A percentile compares a stretch with the other conserved stretches of the same genome.
Evolutionary conservation across 2,888 invertebrate species (phyloP).

Genomic region (Rutpela maculata): DNA sequence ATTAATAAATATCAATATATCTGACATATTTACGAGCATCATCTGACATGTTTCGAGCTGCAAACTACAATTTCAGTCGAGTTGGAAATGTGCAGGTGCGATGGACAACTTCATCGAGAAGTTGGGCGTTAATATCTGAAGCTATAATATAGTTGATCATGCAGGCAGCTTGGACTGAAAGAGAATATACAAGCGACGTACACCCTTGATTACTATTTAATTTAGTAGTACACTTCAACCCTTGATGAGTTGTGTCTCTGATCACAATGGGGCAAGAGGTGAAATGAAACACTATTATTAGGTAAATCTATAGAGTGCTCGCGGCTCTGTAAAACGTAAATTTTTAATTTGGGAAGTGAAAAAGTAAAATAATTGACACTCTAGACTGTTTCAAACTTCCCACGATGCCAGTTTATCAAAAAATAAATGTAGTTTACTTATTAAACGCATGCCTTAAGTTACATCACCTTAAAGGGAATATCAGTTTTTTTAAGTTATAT

Average conservation of each 20-base stretch:
- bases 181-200: constrained; percentile 55
- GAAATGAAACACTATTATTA: not conserved
- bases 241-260: not conserved
- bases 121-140: constrained; percentile 63
- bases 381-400: too few relatives aligned
- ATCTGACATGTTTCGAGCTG: constrained; percentile 40
- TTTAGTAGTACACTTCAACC: constrained; percentile 13
- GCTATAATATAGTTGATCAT: constrained; percentile 62
- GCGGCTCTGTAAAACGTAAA: not conserved
- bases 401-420: too few relatives aligned
- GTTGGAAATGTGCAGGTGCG: constrained; percentile 63
- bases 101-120: constrained; percentile 61
- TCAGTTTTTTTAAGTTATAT: too few relatives aligned
- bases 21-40: constrained; percentile 42
- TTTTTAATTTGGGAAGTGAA: not conserved
- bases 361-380: not conserved
- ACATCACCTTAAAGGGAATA: too few relatives aligned
- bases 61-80: constrained; percentile 31
- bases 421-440: too few relatives aligned
- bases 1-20: constrained; percentile 35
- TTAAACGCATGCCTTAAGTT: too few relatives aligned
- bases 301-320: not conserved
- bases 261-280: not conserved
- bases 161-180: constrained; percentile 64
- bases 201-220: constrained; percentile 32